Evolutionary conservation across 2,113 vertebrate species (phyloP).

Genomic region (Apteryx mantelli): DNA sequence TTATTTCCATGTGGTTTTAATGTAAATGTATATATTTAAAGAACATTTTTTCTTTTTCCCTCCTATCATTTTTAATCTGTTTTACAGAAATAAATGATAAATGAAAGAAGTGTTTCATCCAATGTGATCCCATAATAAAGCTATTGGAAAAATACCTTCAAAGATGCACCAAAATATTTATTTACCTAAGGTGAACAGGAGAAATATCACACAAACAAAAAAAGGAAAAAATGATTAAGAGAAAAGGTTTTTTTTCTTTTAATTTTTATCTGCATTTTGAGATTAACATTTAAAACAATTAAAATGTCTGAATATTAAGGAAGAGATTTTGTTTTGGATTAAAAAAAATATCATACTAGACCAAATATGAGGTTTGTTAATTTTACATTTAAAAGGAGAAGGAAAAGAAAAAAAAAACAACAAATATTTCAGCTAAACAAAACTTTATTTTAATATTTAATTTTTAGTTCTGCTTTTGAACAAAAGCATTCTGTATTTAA

Average conservation of each 20-base stretch:
- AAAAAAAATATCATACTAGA: not conserved
- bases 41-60: not conserved
- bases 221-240: not conserved
- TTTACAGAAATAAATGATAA: not conserved
- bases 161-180: not conserved
- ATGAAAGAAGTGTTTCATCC: not conserved
- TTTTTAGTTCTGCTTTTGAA: not conserved
- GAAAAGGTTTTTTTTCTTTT: not conserved
- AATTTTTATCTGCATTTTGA: not conserved
- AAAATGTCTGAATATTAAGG: not conserved
- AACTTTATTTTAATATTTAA: fast-evolving
- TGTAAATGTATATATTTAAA: not conserved
- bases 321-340: not conserved
- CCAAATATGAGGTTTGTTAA: fast-evolving
- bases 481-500: not conserved
- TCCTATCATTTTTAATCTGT: not conserved
- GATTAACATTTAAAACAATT: not conserved
- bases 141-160: not conserved
- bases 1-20: not conserved
- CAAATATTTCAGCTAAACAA: not conserved
- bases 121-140: not conserved
- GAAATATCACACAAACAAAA: not conserved
- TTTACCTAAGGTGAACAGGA: not conserved
- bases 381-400: not conserved
- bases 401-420: not conserved